Evolutionary conservation across 1,140 invertebrate species (phyloP), one percentile per base, ranked within the genome.

Genomic region (Heliconius nattereri): DNA sequence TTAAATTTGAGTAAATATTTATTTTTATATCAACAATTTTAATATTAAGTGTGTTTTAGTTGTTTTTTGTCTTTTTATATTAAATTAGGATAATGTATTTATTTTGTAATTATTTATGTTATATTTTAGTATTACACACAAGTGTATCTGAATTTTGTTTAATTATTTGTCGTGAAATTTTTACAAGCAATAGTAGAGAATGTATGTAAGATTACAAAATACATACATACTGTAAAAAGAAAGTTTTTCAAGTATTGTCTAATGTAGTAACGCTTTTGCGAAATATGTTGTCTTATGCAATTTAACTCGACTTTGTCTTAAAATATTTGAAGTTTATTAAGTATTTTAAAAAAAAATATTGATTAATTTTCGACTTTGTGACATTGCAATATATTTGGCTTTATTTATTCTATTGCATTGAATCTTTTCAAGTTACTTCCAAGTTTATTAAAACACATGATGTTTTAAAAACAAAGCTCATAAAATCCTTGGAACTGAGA

Each of bases 401-500:
- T 57, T 57, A 57, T 23, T 6, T n/a, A 57, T 16, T 19, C 16
- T 20, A 20, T 52, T 52, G 19, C 6, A 19, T 52, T 52, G 7
- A 66, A 66, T 66, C 16, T 26, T 23, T 6, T 7, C 60, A 66
- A 29, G 9, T 66, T 66, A 29, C 9, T 66, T 66, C 5, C 11
- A 66, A 29, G 60, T 66, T 13, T 26, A 66, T 26, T 16, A 66
- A 66, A 66, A 26, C 11, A 23, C 23, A 66, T 66, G 60, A 26
- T 13, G 26, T 66, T 49, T 75, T 57, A 35, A 66, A 60, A 80
- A 80, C 78, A 76, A 80, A 80, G 52, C 78, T 23, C 19, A 71
- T 71, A 75, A 75, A 71, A 76, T 75, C 66, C 78, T 80, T 80
- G 49, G 66, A 40, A 16, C 60, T 26, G 76, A 81, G 77, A 81